phyloP scores from a whole-genome alignment of 2,888 invertebrate genomes.

The Cotesia congregata region DNA sequence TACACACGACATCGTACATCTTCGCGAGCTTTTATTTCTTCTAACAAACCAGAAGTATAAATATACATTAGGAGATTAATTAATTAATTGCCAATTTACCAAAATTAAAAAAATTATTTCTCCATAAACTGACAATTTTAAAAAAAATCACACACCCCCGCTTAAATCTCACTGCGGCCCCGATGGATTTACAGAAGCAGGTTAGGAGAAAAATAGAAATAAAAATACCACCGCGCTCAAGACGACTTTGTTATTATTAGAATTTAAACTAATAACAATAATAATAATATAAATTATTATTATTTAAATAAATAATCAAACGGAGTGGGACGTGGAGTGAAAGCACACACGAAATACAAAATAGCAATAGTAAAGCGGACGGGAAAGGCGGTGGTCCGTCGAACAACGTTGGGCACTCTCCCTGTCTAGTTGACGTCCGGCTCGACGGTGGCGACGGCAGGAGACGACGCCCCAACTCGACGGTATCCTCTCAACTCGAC shows the following conservation, averaged over 20 bases:
- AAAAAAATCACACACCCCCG: neutral
- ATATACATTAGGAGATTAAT: no score
- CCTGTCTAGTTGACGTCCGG: constrained; percentile 47
- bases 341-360: constrained; percentile 20
- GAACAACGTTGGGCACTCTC: constrained; percentile 20
- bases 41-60: neutral
- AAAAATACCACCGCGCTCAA: no score
- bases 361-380: constrained; percentile 2
- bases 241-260: no score
- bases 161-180: neutral
- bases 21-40: constrained; percentile 34
- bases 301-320: neutral
- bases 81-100: no score
- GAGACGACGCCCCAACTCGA: constrained; percentile 68
- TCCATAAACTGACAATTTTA: neutral
- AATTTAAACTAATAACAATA: no score
- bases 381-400: constrained; percentile 42
- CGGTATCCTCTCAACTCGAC: constrained; percentile 51
- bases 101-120: no score
- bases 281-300: neutral
- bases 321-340: neutral
- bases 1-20: constrained; percentile 50
- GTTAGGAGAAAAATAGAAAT: no score
- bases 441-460: constrained; percentile 60
- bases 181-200: no score